phyloP scores from a whole-genome alignment of 2,888 invertebrate species.

The Callyntrura sp. region DNA sequence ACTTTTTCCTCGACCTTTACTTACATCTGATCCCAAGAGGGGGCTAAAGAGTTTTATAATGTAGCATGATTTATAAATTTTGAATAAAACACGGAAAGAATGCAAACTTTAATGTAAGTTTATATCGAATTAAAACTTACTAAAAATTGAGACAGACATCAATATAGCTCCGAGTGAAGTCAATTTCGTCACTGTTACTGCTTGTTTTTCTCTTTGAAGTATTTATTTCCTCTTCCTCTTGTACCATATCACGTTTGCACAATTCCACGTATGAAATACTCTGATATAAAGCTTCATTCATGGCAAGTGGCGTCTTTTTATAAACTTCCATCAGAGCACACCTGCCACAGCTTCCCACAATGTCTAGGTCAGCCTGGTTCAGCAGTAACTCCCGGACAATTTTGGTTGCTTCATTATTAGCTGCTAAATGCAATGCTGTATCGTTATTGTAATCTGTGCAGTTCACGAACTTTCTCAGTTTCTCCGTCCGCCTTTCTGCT shows the following conservation, averaged over 20 bases:
- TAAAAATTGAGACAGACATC: slow-evolving; percentile 79
- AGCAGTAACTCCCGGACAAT: slow-evolving; percentile 77
- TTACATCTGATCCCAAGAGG: slow-evolving; percentile 72
- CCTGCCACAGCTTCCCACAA: too few relatives aligned
- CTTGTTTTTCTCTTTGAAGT: slow-evolving; percentile 2
- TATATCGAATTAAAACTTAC: slow-evolving; percentile 55
- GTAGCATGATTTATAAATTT: too few relatives aligned
- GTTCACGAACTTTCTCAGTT: slow-evolving; percentile 76
- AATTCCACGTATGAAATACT: slow-evolving; percentile 78
- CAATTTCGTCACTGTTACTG: slow-evolving; percentile 56
- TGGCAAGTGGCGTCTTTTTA: slow-evolving; percentile 78
- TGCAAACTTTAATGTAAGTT: not conserved
- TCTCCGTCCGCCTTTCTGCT: slow-evolving; percentile 67
- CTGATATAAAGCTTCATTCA: slow-evolving; percentile 79
- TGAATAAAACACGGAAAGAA: too few relatives aligned
- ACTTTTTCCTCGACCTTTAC: slow-evolving; percentile 31
- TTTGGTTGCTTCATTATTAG: slow-evolving; percentile 77
- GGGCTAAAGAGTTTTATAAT: slow-evolving; percentile 63
- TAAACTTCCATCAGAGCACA: slow-evolving; percentile 76
- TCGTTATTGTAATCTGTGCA: slow-evolving; percentile 66
- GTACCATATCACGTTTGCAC: slow-evolving; percentile 68
- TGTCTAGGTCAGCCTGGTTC: slow-evolving; percentile 76
- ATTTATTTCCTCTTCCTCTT: slow-evolving; percentile 39
- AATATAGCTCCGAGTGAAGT: slow-evolving; percentile 74
- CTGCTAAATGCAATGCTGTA: slow-evolving; percentile 78